Percentiles rank a stretch among this genome's conserved stretches.
Conservation (phyloP, 2,113 vertebrate genomes). For the Nesoenas mayeri region DNA sequence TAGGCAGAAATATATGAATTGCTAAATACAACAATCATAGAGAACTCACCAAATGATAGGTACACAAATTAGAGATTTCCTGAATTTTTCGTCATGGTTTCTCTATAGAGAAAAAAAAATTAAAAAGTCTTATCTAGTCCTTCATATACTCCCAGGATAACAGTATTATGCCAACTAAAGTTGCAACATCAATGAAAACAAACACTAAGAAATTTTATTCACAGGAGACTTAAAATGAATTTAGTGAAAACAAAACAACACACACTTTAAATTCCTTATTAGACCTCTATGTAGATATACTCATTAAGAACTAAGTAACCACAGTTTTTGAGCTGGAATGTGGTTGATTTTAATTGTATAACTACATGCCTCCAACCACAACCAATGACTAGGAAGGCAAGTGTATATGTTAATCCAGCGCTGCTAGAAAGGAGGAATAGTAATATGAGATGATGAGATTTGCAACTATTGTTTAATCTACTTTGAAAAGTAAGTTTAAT, state of each 20-base stretch:
- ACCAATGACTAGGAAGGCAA: not conserved
- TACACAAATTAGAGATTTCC: not conserved
- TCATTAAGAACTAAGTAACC: not conserved
- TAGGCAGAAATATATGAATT: not conserved
- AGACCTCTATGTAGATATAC: too few species aligned
- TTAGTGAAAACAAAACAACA: not conserved
- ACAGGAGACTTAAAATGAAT: not conserved
- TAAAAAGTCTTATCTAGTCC: not conserved
- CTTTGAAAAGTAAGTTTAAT: not conserved
- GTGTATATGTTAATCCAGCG: rapidly evolving
- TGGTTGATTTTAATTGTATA: not conserved
- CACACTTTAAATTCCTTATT: not conserved
- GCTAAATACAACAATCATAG: not conserved
- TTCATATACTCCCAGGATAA: not conserved
- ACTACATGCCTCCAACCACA: not conserved
- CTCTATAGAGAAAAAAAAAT: not conserved
- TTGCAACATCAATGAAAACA: not conserved
- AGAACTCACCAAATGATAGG: not conserved
- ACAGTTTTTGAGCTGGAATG: not conserved
- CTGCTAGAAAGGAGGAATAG: not conserved
- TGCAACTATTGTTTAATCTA: not conserved
- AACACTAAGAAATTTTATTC: not conserved
- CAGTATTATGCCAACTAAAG: not conserved
- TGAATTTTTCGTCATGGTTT: not conserved
- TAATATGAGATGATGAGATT: not conserved